Base-by-base conservation (phyloP, 2,113 vertebrate species). In the Brachyhypopomus gauderio region DNA sequence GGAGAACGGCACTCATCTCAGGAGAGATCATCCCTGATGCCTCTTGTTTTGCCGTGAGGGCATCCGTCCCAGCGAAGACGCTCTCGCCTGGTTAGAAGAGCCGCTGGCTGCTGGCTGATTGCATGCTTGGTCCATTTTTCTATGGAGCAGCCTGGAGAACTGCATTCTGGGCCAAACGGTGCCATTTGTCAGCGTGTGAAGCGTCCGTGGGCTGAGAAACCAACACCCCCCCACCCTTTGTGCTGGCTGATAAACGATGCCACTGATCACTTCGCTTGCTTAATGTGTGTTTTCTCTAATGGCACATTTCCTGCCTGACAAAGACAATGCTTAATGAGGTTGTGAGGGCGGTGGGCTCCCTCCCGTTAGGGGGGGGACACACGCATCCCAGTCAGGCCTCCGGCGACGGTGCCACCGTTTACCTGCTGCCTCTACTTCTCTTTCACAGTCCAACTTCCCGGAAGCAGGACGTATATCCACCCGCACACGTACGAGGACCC, bases 401-500 rank as follows among this genome's bases (percentile, higher is more conserved):
- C 9, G 45, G 45, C 12, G 45, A 52, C 8, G 9, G 1, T 7
- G 45, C 45, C 45, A 12, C 45, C 2, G 3, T 14, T 52, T 3
- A 52, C 52, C n/a, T 69, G 30, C 59, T 36, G 20, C 38, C 48
- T 74, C 71, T 74, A 1, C 38, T 81, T 27, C 55, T 82, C 48
- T 25, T 52, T 66, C 81, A 48, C 87, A 95, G 94, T 94, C 59
- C 93, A 93, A 85, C 91, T 94, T 75, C 93, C 94, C n/a, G 94
- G 93, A 85, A 94, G 91, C 84, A 89, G 92, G 86, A 94, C 90
- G 0, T 94, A 95, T 79, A 92, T 95, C 80, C 93, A 95, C 81
- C 94, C 94, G 30, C 94, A 95, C 88, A 94, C 94, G 14, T 94
- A 94, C 2, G 94, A 94, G 83, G 94, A 94, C 82, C 94, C 94